Evolutionary conservation across 2,113 vertebrate species (phyloP), one percentile per base, ranked within the genome.

Genomic region (Muntiacus muntjak): DNA sequence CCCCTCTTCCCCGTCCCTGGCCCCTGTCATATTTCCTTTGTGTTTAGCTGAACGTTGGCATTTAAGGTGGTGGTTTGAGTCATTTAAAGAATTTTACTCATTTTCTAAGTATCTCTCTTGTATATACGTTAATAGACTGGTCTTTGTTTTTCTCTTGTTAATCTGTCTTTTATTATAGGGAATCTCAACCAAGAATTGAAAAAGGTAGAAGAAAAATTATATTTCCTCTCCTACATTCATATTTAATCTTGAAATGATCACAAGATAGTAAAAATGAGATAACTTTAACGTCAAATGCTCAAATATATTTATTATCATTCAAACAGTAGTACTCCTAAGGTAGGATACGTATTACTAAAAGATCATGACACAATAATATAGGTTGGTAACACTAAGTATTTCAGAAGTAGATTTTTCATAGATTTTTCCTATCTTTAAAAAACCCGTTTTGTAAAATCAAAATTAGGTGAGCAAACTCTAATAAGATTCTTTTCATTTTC

Each of bases 221-320:
- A 54, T 89, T 76, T 84, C 78, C 76, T 76, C 19, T 74, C 25
- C 30, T 60, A 60, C 36, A 84, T 76, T 91, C 21, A 64, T 43
- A 96, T 40, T 90, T 87, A 91, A 86, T 43, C 19, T 91, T 90
- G 57, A 81, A 79, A 67, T 52, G 58, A 52, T 82, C 43, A 87
- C 8, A 87, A 76, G 60, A 87, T 8, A 58, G n/a, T 89, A 57
- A 95, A 95, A 93, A 89, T 81, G 71, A 93, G 26, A 64, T 85
- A 97, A 95, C 47, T 95, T 25, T 54, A 89, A 90, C 74, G 30
- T 71, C 36, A 95, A 86, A 52, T 90, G 57, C 40, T 94, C 43
- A 86, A 55, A 33, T 55, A n/a, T 36, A 87, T 21, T 33, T 62
- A 84, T 92, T 81, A 86, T 52, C 40, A 78, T 95, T 92, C 50